phyloP scores from a whole-genome alignment of 2,888 invertebrate species.

The Criorhina ranunculi region DNA sequence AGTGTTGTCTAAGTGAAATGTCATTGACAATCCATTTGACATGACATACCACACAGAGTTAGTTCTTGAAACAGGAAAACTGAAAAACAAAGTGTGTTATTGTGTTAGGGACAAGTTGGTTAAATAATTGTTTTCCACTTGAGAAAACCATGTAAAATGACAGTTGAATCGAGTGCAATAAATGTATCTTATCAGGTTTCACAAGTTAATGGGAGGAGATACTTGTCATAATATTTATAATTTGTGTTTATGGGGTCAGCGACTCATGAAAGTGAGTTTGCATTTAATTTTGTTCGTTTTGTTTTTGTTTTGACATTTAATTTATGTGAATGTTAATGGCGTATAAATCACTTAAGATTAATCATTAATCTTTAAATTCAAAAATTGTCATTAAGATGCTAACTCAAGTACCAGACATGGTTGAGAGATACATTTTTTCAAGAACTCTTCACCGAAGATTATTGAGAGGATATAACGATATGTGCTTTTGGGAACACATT shows the following conservation, averaged over 20 bases:
- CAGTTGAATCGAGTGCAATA: constrained; percentile 15
- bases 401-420: background rate
- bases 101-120: constrained; percentile 9
- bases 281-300: constrained; percentile 5
- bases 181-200: constrained; percentile 19
- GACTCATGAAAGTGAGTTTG: constrained; percentile 8
- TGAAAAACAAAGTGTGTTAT: background rate
- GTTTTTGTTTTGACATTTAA: background rate
- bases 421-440: background rate
- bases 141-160: constrained; percentile 10
- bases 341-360: constrained; percentile 17
- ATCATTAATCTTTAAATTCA: constrained; percentile 2
- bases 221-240: constrained; percentile 20
- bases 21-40: constrained; percentile 6
- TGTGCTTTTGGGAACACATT: too few species aligned
- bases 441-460: background rate
- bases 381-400: constrained; percentile 7
- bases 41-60: background rate
- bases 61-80: background rate
- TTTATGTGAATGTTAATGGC: constrained; percentile 19
- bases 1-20: background rate
- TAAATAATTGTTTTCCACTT: constrained; percentile 22
- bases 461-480: background rate
- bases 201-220: background rate
- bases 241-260: constrained; percentile 28